phyloP scores from a whole-genome alignment of 1,140 invertebrate genomes.

The Dendrolimus punctatus region DNA sequence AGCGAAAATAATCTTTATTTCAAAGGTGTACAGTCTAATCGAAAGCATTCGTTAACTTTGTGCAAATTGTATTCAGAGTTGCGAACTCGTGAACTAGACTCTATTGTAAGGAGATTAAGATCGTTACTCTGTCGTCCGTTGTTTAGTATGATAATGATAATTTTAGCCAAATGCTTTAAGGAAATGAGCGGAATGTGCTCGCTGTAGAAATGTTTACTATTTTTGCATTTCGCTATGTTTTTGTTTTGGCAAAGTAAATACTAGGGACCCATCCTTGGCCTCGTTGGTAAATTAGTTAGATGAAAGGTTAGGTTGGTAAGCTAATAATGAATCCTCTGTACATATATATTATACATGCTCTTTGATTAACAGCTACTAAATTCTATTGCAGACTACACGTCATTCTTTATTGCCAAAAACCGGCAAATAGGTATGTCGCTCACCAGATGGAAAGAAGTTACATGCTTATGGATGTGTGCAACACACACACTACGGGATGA shows the following conservation, averaged over 20 bases:
- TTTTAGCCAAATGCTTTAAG: conserved; percentile 60
- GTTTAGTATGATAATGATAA: conserved; percentile 39
- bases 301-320: background rate
- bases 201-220: conserved; percentile 40
- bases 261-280: background rate
- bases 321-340: no score
- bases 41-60: background rate
- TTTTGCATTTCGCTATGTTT: conserved; percentile 8
- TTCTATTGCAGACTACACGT: no score
- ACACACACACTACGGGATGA: no score
- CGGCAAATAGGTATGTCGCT: no score
- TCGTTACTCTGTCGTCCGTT: conserved; percentile 2
- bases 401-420: no score
- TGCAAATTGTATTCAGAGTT: background rate
- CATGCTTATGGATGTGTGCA: no score
- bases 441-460: no score
- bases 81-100: background rate
- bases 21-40: background rate
- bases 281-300: conserved; percentile 1
- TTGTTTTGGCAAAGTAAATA: conserved; percentile 14
- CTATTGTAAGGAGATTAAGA: no score
- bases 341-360: no score
- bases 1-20: conserved; percentile 2
- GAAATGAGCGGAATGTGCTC: conserved; percentile 37
- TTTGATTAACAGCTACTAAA: background rate